Base-by-base conservation (phyloP, 1,140 invertebrate genomes). In the Drosophila varians region DNA sequence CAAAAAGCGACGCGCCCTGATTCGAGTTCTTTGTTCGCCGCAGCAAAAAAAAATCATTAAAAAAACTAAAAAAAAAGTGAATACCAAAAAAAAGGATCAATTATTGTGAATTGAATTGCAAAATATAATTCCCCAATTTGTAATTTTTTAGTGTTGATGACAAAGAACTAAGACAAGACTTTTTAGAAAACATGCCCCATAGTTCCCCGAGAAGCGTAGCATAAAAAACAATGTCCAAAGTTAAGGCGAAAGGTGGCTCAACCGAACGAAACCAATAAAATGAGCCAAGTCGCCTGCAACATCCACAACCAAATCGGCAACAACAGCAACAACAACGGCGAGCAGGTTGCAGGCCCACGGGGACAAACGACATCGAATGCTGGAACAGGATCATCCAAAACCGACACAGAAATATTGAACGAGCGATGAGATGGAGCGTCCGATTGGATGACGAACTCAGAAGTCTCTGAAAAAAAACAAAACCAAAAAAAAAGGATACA, bases 391-490 rank as follows among this genome's bases (percentile, higher is more conserved):
- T 47, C 61, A 64, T n/a, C 26, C 8, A 40, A 14, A 36, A 14
- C 16, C 8, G 45, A n/a, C 46, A 2, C 34, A 23, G 11, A 45
- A 48, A 47, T 51, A 66, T 42, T 56, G 53, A 72, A 56, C 46
- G 42, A 48, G 61, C 76, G 55, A 75, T 76, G 73, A 71, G 73
- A 71, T 82, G 80, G 76, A 82, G 66, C 51, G 57, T 70, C 77
- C 65, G 74, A 54, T 87, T 72, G 77, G 68, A 74, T 83, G 74
- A 83, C 70, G 62, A 74, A 65, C 43, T 83, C 45, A 65, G 57
- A 38, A 58, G 61, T n/a, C n/a, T n/a, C 34, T 55, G 56, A 56
- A 46, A 53, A 45, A 53, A 12, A 12, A 4, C 34, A 36, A 34
- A n/a, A 34, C 9, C 4, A 38, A 38, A 38, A 5, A 38, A 38